A percentile compares a stretch with the other conserved stretches of the same genome.
These are phyloP conservation scores for Prunella fulvescens DNA, from an alignment of 2,113 vertebrate species.

Conservation along the genomic window DNA sequence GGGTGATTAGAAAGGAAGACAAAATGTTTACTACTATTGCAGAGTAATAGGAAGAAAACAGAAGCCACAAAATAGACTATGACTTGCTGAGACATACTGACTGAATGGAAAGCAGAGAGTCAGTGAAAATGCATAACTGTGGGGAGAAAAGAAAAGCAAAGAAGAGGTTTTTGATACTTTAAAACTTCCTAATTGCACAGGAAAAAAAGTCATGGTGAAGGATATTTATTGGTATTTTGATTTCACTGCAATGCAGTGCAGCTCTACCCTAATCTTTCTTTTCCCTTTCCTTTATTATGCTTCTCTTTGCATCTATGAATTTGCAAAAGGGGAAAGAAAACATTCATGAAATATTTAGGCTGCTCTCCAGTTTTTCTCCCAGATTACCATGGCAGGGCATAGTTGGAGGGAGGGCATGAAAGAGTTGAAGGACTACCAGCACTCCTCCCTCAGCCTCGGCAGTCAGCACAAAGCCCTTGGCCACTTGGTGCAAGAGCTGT, in stretches of 20 bases:
- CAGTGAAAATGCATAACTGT: neutral
- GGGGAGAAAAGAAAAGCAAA: neutral
- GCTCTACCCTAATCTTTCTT: neutral
- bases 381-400: neutral
- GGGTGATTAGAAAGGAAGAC: neutral
- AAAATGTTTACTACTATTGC: neutral
- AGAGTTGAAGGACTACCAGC: neutral
- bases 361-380: neutral
- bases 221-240: neutral
- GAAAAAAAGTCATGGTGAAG: neutral
- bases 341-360: neutral
- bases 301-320: neutral
- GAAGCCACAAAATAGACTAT: neutral
- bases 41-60: neutral
- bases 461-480: fast-evolving
- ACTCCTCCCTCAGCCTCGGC: neutral
- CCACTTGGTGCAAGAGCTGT: too few species aligned
- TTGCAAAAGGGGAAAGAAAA: neutral
- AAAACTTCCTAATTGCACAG: neutral
- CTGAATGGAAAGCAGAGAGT: neutral
- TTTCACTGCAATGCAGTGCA: neutral
- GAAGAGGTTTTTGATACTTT: neutral
- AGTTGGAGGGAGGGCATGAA: neutral
- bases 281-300: neutral
- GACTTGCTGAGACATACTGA: neutral